phyloP scores from a whole-genome alignment of 2,113 vertebrate genomes.

The Dryoscopus gambensis region DNA sequence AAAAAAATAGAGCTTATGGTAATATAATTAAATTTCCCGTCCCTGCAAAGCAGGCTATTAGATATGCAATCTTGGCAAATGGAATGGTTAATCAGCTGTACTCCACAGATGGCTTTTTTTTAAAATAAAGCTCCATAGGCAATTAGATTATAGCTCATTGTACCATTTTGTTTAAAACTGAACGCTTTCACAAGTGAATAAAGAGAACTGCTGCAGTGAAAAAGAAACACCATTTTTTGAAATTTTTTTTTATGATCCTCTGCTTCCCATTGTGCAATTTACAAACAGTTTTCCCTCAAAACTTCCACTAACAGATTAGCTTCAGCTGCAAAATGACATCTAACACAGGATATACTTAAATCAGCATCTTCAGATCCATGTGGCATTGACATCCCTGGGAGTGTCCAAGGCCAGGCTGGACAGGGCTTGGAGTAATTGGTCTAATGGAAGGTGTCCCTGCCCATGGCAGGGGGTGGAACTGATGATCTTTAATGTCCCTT shows the following conservation, averaged over 20 bases:
- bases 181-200: not conserved
- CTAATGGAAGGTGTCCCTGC: not conserved
- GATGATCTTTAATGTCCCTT: not conserved
- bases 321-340: slow-evolving; percentile 1
- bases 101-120: slow-evolving; percentile 36
- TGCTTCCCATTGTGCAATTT: not conserved
- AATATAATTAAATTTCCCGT: slow-evolving; percentile 55
- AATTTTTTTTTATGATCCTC: not conserved
- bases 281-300: not conserved
- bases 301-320: not conserved
- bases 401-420: not conserved
- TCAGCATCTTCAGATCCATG: not conserved
- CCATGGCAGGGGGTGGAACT: not conserved
- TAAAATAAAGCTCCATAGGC: slow-evolving; percentile 47
- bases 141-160: slow-evolving; percentile 56
- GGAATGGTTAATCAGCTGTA: slow-evolving; percentile 34
- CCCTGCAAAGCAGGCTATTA: slow-evolving; percentile 25
- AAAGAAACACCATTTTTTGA: not conserved
- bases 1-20: slow-evolving; percentile 34
- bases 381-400: not conserved
- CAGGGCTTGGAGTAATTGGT: not conserved
- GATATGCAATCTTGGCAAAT: slow-evolving; percentile 51
- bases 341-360: not conserved
- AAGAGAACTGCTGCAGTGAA: slow-evolving; percentile 30
- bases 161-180: slow-evolving; percentile 16